phyloP scores from a whole-genome alignment of 1,140 invertebrate species.

The Gonatopus flavifemur region DNA sequence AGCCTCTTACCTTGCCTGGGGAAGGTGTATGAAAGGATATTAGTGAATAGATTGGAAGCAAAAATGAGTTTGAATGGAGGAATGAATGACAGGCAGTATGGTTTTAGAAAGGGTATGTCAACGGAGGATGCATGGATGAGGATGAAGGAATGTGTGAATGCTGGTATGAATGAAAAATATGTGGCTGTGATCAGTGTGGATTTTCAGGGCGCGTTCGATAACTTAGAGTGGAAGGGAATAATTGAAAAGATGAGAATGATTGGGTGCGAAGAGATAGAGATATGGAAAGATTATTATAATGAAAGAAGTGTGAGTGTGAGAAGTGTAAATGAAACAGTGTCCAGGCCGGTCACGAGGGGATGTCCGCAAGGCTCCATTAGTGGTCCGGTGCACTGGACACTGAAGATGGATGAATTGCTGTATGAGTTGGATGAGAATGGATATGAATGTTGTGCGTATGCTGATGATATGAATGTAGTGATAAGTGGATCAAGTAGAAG shows the following conservation, averaged over 20 bases:
- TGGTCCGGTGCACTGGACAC: conserved; percentile 26
- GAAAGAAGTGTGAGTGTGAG: neutral
- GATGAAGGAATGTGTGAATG: no score
- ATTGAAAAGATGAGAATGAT: conserved; percentile 19
- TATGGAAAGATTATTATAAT: conserved; percentile 7
- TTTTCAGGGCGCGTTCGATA: conserved; percentile 49
- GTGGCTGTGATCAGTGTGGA: conserved; percentile 37
- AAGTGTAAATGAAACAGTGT: neutral
- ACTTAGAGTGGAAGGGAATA: conserved; percentile 36
- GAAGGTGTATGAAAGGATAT: conserved; percentile 29
- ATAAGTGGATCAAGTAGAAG: conserved; percentile 12
- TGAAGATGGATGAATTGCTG: conserved; percentile 27
- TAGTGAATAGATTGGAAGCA: conserved; percentile 17
- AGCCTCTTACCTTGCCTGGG: conserved; percentile 23
- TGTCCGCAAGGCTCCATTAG: conserved; percentile 18
- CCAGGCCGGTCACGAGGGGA: neutral
- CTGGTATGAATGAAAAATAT: no score
- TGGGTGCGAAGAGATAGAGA: conserved; percentile 4
- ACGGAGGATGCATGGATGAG: conserved; percentile 9
- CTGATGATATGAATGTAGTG: conserved; percentile 23
- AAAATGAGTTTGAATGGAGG: neutral
- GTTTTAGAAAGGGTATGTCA: conserved; percentile 1
- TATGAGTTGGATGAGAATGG: neutral
- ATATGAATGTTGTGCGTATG: conserved; percentile 23
- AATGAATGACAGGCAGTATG: neutral